Evolutionary conservation across 2,113 vertebrate species (phyloP).

Genomic region (Anser brachyrhynchus): DNA sequence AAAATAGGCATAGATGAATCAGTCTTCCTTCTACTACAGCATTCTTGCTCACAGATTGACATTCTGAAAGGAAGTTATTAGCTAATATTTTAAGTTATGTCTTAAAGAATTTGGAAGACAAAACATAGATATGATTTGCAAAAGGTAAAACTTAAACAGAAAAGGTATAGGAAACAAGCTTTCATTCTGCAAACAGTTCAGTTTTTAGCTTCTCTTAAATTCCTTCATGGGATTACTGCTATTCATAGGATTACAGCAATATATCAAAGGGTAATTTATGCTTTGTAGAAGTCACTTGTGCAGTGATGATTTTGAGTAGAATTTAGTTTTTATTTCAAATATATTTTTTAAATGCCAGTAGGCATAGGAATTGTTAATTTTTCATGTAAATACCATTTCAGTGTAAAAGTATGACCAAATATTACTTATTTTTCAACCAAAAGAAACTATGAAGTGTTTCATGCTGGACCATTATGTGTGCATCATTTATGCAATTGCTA

Average conservation of each 20-base stretch:
- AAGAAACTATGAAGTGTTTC: background rate
- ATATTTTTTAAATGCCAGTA: background rate
- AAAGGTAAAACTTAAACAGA: background rate
- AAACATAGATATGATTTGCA: background rate
- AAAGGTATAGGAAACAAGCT: background rate
- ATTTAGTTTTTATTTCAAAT: background rate
- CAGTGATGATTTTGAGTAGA: background rate
- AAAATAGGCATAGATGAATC: background rate
- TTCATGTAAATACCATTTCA: background rate
- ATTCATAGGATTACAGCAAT: background rate
- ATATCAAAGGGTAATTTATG: background rate
- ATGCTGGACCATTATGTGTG: background rate
- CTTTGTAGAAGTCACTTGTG: background rate
- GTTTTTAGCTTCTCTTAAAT: background rate
- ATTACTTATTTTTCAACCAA: background rate
- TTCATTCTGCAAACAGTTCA: background rate
- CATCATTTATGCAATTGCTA: background rate
- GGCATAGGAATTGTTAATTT: background rate
- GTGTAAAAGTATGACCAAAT: background rate
- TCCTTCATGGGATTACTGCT: background rate
- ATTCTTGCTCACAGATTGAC: background rate
- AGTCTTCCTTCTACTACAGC: background rate
- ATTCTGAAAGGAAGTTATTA: background rate
- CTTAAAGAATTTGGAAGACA: background rate
- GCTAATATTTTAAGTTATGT: background rate